Percentiles rank a stretch among this genome's conserved stretches.
phyloP scores from a whole-genome alignment of 2,797 vertebrate genomes.

The Epinephelus coioides region DNA sequence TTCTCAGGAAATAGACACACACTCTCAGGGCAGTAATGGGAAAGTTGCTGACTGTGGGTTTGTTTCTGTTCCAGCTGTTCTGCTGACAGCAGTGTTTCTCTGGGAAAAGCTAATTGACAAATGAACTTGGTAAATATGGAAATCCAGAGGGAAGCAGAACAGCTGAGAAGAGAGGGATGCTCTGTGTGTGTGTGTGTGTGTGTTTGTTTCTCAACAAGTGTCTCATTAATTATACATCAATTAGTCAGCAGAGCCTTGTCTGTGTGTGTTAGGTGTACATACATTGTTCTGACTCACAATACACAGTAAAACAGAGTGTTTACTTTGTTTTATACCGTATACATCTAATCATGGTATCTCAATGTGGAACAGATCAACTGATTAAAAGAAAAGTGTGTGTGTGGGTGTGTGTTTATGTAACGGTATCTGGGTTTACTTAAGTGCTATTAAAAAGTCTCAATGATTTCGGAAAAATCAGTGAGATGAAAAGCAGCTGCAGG shows the following conservation, averaged over 20 bases:
- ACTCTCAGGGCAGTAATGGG: conserved; percentile 39
- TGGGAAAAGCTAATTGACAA: conserved; percentile 68
- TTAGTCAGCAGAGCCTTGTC: too few relatives aligned
- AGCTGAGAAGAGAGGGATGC: conserved; percentile 41
- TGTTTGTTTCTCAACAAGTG: background rate
- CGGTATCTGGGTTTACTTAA: conserved; percentile 50
- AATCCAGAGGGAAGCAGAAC: conserved; percentile 46
- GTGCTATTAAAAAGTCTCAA: conserved; percentile 39
- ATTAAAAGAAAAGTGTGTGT: conserved; percentile 34
- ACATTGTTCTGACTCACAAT: background rate
- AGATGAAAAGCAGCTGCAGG: conserved; percentile 38
- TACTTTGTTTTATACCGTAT: conserved; percentile 18
- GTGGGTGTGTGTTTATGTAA: conserved; percentile 28
- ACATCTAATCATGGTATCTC: conserved; percentile 30
- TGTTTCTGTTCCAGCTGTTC: conserved; percentile 63
- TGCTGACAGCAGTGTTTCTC: conserved; percentile 58
- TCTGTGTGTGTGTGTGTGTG: conserved; percentile 12
- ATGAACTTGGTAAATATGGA: conserved; percentile 54
- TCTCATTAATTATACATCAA: background rate
- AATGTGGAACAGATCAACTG: conserved; percentile 41
- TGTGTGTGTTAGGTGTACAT: background rate
- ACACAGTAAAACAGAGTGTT: background rate
- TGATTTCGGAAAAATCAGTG: conserved; percentile 39
- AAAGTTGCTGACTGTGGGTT: conserved; percentile 62
- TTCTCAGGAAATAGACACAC: background rate